Base-by-base conservation (phyloP, 2,888 invertebrate genomes). In the Ernsta delagoae region DNA sequence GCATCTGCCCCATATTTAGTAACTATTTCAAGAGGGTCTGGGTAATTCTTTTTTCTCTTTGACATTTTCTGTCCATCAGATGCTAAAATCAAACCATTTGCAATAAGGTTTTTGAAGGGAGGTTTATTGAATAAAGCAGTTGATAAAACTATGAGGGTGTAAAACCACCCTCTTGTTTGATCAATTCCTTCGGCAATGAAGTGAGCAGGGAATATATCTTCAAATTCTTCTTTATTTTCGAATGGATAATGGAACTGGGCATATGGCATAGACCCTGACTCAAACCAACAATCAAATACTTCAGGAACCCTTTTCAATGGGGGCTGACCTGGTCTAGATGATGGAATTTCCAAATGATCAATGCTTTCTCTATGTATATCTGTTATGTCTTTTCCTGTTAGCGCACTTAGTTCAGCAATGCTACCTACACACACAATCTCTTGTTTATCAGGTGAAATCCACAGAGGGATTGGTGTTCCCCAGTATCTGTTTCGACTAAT, bases 261-360 rank as follows among this genome's bases (percentile, higher is more conserved):
- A 82, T 99, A 99, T 0, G 99, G 99, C 99, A 99, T 99, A 24
- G 98, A 98, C 4, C 99, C 99, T 0, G 99, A 99, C 87, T 99
- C 99, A 90, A 99, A 99, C 99, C 99, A 99, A 85, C 99, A 99
- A 88, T 99, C 99, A 89, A 99, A 99, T 0, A 99, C 99, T 89
- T 99, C 99, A 0, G 96, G 83, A 4, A 99, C 96, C 66, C 99
- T 95, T 73, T 94, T 95, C 41, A 99, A 89, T 9, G 97, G 97
- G 4, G 98, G 98, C 70, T 96, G 95, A 5, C 98, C 99, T 0
- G 96, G 95, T 45, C 96, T 94, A 65, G 94, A 94, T 0, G 99
- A 99, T 0, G 99, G 99, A 78, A 99, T 99, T 80, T 97, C 97
- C 71, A 99, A 93, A 78, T 97, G 94, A 88, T 99, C 99, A 75